Base-by-base conservation (phyloP, 2,113 vertebrate species). In the Protobothrops flavoviridis region DNA sequence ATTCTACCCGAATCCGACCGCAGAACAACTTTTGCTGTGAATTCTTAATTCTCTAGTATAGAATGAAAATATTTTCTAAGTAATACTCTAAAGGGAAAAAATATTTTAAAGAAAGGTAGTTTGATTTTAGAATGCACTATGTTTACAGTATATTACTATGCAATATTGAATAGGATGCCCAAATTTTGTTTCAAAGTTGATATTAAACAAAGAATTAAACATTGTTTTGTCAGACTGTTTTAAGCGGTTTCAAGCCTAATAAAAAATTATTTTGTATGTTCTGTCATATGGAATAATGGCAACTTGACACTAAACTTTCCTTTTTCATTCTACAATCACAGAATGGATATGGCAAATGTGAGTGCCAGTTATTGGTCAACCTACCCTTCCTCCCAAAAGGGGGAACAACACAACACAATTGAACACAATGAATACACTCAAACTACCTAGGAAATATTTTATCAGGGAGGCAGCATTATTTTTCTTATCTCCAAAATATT, bases 111-210 rank as follows among this genome's bases (percentile, higher is more conserved):
- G 52, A 92, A 92, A 21, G 20, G 4, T n/a, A 45, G 64, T 74
- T 64, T 33, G 59, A n/a, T 90, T 90, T 91, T 55, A 3, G 1
- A 86, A 92, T 93, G 90, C 93, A 95, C 94, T 89, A 3, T 23
- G 23, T 55, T 45, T 92, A 48, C 45, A 48, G 45, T 48, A 55
- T 48, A 96, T 92, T 91, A n/a, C 88, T 94, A 94, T 90, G n/a
- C 15, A 86, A 93, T 91, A n/a, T 12, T 69, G 29, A 69, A 69
- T n/a, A 69, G 61, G 24, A 29, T 69, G 4, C 61, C 61, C 61
- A 69, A n/a, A 69, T 69, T 69, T n/a, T 69, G 12, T 69, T 69
- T 29, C 61, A 69, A n/a, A 69, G 11, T n/a, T 69, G 11, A 11
- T 29, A 64, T n/a, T 69, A 69, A 69, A 13, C 26, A 69, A 69